These are phyloP conservation scores for Tiliacea citrago DNA, from an alignment of 2,888 invertebrate species.

Conservation along the genomic window DNA sequence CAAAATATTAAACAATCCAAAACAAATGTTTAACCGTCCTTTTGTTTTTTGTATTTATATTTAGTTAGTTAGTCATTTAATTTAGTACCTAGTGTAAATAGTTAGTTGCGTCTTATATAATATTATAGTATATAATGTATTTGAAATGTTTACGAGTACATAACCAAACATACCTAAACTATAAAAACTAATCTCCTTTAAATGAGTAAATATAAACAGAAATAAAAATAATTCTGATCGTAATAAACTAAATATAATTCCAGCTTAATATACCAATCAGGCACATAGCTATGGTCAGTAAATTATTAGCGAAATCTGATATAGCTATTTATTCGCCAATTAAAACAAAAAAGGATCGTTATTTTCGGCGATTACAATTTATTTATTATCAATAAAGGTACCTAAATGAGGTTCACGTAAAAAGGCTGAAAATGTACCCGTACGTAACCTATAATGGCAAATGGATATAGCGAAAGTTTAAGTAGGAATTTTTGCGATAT, in stretches of 20 bases:
- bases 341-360: constrained; percentile 46
- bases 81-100: no score
- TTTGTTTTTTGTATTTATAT: no score
- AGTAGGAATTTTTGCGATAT: constrained; percentile 12
- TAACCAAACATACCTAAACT: background rate
- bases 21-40: background rate
- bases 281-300: background rate
- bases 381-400: constrained; percentile 53
- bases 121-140: no score
- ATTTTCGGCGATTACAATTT: constrained; percentile 33
- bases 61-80: no score
- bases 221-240: background rate
- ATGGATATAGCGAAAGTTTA: constrained; percentile 26
- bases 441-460: background rate
- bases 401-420: constrained; percentile 29
- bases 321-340: constrained; percentile 38
- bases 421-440: constrained; percentile 36
- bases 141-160: no score
- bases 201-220: background rate
- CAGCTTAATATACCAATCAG: constrained; percentile 28
- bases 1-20: background rate
- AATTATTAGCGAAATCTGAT: constrained; percentile 25
- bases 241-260: constrained; percentile 6
- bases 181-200: background rate
- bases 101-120: no score